phyloP scores from a whole-genome alignment of 2,113 vertebrate species.

The Triplophysa dalaica region DNA sequence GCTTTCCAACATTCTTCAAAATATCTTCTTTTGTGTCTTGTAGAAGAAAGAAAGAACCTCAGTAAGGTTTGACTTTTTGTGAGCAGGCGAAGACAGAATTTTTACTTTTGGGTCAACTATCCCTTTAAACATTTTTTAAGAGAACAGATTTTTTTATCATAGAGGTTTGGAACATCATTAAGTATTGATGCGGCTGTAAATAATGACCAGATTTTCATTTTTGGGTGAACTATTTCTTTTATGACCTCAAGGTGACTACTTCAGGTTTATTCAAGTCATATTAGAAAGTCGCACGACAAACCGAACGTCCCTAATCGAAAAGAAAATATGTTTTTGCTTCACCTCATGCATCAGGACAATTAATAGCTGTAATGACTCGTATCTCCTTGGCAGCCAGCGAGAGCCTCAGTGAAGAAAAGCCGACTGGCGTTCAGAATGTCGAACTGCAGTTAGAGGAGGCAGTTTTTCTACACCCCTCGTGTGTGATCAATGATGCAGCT shows the following conservation, averaged over 20 bases:
- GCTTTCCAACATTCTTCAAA: no score
- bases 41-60: no score
- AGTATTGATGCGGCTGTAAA: no score
- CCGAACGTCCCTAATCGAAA: slow-evolving; percentile 9
- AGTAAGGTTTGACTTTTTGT: no score
- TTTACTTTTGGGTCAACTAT: no score
- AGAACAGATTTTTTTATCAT: no score
- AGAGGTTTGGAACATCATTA: no score
- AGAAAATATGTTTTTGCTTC: slow-evolving; percentile 20
- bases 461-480: neutral
- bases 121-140: no score
- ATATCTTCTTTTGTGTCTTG: no score
- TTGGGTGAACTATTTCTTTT: neutral
- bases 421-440: slow-evolving; percentile 6
- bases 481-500: slow-evolving; percentile 30
- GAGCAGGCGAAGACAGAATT: no score
- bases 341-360: slow-evolving; percentile 9
- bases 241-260: neutral
- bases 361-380: slow-evolving; percentile 22
- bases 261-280: slow-evolving; percentile 25
- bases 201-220: neutral
- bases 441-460: slow-evolving; percentile 9
- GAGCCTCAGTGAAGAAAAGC: neutral
- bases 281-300: neutral
- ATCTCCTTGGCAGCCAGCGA: neutral